A percentile compares a stretch with the other conserved stretches of the same genome.
phyloP scores from a whole-genome alignment of 2,888 invertebrate species.

The Pilophorus perplexus region DNA sequence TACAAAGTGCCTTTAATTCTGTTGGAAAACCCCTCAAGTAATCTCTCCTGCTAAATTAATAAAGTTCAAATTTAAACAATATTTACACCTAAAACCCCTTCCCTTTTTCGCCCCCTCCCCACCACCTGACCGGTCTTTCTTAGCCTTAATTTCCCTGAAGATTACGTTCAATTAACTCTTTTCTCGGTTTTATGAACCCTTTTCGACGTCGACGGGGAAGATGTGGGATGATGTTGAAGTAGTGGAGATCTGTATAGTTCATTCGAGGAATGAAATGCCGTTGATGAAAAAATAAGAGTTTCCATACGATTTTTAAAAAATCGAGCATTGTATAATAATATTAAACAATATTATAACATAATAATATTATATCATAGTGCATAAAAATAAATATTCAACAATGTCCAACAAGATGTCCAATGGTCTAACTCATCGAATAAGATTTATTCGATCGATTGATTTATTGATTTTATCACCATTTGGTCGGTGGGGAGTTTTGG shows the following conservation, averaged over 20 bases:
- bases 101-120: neutral
- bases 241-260: neutral
- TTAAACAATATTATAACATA: no score
- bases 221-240: neutral
- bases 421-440: no score
- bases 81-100: slow-evolving; percentile 34
- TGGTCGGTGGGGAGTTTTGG: no score
- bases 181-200: slow-evolving; percentile 23
- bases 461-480: no score
- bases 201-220: neutral
- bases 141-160: slow-evolving; percentile 42
- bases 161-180: slow-evolving; percentile 40
- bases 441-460: no score
- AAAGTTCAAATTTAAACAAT: slow-evolving; percentile 43
- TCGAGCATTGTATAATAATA: no score
- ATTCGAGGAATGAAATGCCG: neutral
- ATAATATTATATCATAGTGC: no score
- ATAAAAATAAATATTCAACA: no score
- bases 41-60: slow-evolving; percentile 41
- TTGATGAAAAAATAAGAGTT: neutral
- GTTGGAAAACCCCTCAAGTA: slow-evolving; percentile 39
- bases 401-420: no score
- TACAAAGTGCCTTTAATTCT: slow-evolving; percentile 42
- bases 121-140: slow-evolving; percentile 1
- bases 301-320: neutral